These are phyloP conservation scores for Hypena proboscidalis DNA, from an alignment of 2,888 invertebrate genomes.

Conservation along the genomic window DNA sequence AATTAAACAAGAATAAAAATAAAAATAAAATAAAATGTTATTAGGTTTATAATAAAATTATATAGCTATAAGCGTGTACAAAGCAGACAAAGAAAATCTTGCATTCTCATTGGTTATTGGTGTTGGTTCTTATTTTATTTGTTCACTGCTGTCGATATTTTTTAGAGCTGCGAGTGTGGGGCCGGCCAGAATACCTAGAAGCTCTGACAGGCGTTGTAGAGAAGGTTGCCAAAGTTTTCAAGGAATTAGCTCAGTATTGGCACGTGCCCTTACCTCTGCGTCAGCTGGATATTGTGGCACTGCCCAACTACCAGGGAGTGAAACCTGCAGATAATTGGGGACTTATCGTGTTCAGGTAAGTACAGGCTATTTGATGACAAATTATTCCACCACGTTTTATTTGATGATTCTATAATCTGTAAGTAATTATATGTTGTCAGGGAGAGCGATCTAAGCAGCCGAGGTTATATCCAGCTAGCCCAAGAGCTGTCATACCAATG, in stretches of 20 bases:
- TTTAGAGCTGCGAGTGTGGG: constrained; percentile 86
- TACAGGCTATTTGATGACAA: constrained; percentile 10
- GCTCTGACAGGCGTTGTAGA: constrained; percentile 85
- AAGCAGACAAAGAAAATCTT: too few species aligned
- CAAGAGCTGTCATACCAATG: constrained; percentile 93
- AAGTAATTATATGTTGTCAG: constrained; percentile 70
- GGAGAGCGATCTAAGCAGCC: constrained; percentile 89
- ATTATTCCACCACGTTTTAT: too few species aligned
- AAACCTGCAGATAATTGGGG: constrained; percentile 93
- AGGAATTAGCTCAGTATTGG: constrained; percentile 87
- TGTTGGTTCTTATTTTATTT: too few species aligned
- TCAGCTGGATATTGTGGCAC: constrained; percentile 89
- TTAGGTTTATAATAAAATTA: too few species aligned
- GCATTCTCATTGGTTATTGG: too few species aligned
- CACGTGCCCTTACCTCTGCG: constrained; percentile 87
- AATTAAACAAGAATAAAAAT: too few species aligned
- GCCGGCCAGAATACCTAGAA: constrained; percentile 86
- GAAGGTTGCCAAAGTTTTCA: constrained; percentile 85
- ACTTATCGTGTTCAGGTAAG: constrained; percentile 90
- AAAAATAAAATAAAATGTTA: too few species aligned
- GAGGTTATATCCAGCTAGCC: constrained; percentile 87
- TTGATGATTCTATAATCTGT: neutral
- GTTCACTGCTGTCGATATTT: too few species aligned
- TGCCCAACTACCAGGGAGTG: constrained; percentile 89
- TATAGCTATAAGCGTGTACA: too few species aligned